Evolutionary conservation across 2,113 vertebrate genomes (phyloP), one percentile per base, ranked within the genome.

Genomic region (Dermatemys mawii): DNA sequence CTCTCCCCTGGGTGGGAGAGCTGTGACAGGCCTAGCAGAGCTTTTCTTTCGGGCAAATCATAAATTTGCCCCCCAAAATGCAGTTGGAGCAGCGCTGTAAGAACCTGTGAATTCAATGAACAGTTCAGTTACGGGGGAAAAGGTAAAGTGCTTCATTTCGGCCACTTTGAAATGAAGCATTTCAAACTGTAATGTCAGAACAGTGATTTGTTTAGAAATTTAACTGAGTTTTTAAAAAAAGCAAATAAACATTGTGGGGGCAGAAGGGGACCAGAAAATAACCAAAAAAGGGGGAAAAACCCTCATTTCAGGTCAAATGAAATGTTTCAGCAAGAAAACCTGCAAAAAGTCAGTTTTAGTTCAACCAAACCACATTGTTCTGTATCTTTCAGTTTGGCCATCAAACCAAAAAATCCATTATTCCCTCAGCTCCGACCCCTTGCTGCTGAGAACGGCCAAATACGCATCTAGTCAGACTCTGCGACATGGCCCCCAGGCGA

Each of bases 401-500:
- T 63, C 60, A 35, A 29, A 35, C 32, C 60, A n/a, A n/a, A n/a
- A 35, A 9, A 2, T 19, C 60, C 32, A 9, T 19, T 35, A 19
- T 19, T 63, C 32, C 13, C 16, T 35, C 35, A 4, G 35, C 60
- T 63, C 32, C 19, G 17, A n/a, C n/a, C 32, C 35, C 78, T 90
- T 70, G 70, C 54, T 67, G 60, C 4, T 0, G 78, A 85, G 27
- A 88, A 90, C n/a, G 88, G 83, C 91, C 48, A 46, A 83, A 90
- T 90, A 89, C 92, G 54, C 82, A 86, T 86, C 82, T 78, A 27
- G 79, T 4, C 13, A 5, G 84, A 91, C 92, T 91, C 87, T 51
- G 60, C 93, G 93, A 91, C 79, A 21, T 2, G 26, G 22, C 57
- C 92, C 70, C 88, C 50, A 41, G 91, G 95, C 92, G 54, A 51